Base-by-base conservation (phyloP, 2,113 vertebrate species). In the Hiodon alosoides region DNA sequence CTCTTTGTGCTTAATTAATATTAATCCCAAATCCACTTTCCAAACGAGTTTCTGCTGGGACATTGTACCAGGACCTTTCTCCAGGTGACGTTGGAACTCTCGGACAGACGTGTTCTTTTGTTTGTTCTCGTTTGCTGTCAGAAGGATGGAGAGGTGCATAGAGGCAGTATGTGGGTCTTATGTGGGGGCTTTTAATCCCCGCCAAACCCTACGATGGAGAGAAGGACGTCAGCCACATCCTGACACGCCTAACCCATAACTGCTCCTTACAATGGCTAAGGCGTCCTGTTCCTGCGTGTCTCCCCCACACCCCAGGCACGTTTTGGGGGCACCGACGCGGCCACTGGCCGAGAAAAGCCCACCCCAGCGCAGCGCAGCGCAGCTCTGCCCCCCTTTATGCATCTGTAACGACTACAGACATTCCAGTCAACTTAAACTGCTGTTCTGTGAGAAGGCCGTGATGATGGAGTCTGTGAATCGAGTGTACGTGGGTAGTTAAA, bases 401-500 rank as follows among this genome's bases (percentile, higher is more conserved):
- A 31, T 31, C 31, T 31, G 31, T 31, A 31, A 31, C 31, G 31
- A 2, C 31, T 31, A 31, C 66, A 68, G 9, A 7, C 50, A 48
- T 76, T 76, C 59, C 58, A 3, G 51, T 31, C 4, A n/a, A 31
- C 59, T 57, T 31, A 47, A 58, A 71, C 55, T 31, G 17, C 5
- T 57, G 70, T 76, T 31, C 14, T 53, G 51, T 16, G 60, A 50
- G 14, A 54, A 17, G 51, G 11, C 50, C 65, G 31, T 14, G n/a
- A 46, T 69, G 68, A 11, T 46, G n/a, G 62, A 68, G 53, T 52
- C 14, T 64, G 7, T n/a, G 6, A 3, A 54, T 71, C 62, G 65
- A 31, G 52, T 62, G 17, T 71, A 53, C 58, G 46, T 76, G 62
- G 60, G 17, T 71, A 57, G 65, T 58, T 71, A 54, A 71, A 71